Base-by-base conservation (phyloP, 2,113 vertebrate species). In the Herpetotheres cachinnans region DNA sequence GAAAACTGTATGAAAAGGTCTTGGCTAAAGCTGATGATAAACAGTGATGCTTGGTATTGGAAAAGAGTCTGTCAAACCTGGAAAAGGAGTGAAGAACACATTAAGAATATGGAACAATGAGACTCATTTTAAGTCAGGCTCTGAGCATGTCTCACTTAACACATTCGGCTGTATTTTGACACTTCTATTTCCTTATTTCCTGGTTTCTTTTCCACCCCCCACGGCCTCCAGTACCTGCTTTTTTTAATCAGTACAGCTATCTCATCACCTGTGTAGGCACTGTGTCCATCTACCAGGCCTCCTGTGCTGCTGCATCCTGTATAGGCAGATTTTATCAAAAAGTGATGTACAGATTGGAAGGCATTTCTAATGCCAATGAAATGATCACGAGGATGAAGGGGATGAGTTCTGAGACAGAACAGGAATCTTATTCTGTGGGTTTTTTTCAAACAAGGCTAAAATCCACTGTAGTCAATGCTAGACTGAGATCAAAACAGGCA, bases 141-240 rank as follows among this genome's bases (percentile, higher is more conserved):
- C 66, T 86, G 62, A 56, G 18, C 56, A 5, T 61, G 65, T 72
- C 12, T 54, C 13, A 67, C 13, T 72, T 93, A 69, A 65, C 18
- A 61, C 2, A 52, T 26, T 1, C 1, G 0, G 0, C 32, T 65
- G 8, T 44, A 46, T 70, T 86, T 84, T 93, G 16, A 52, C 14
- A 47, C 8, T 27, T n/a, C 7, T 4, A 82, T 69, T 77, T 79
- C 47, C 86, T 54, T 58, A 82, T 47, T 92, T 84, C 12, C 13
- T 80, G 4, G 3, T 95, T 90, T 70, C 19, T 61, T 76, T 55
- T n/a, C 21, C 11, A 20, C 9, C 7, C 5, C 24, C 10, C 6
- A 4, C 8, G 7, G 9, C 2, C 2, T 82, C 19, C 19, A 65
- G 15, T 56, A 52, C 11, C 14, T 47, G 5, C 7, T 81, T 82